Base-by-base conservation (phyloP, 2,888 invertebrate genomes). In the Drosophila neotestacea region DNA sequence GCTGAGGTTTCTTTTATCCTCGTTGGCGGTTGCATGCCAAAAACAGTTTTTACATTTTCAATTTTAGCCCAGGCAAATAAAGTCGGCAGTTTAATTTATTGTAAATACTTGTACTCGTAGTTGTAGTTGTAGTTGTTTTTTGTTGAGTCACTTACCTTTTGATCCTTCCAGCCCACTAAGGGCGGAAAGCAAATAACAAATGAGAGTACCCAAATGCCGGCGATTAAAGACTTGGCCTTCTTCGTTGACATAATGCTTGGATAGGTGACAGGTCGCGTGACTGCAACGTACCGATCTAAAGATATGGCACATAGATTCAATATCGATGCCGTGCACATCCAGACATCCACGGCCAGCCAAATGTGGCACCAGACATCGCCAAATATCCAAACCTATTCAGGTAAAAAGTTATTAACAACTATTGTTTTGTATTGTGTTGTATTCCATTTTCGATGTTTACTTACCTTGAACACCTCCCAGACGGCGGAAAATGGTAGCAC, bases 321-420 rank as follows among this genome's bases (percentile, higher is more conserved):
- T 89, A 99, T 99, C 85, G 98, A 98, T 0, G 99, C 98, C 0
- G 99, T 99, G 93, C 98, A 99, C 96, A 99, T 97, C 98, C 98
- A 98, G 10, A 99, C 99, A 93, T 99, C 99, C 64, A 98, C 95
- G 0, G 99, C 98, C 74, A 99, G 94, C 99, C 99, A 99, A 78
- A 98, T 95, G 70, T 97, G 96, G 93, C 99, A 99, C 98, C 98
- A 98, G 47, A 97, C 94, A 92, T 96, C 96, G 54, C 99, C 98
- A 92, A 98, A 99, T 88, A 98, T 97, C 99, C 99, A 99, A 91
- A 98, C 96, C 96, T 97, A 1, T 6, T 0, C 30, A 32, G 1
- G 11, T 6, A 30, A n/a, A 6, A 10, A 30, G 6, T 16, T 42
- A 44, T 27, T 11, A 36, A 27, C n/a, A 7, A 32, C 6, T 0